These are phyloP conservation scores for Platyura marginata DNA, from an alignment of 1,140 invertebrate species.

Conservation along the genomic window DNA sequence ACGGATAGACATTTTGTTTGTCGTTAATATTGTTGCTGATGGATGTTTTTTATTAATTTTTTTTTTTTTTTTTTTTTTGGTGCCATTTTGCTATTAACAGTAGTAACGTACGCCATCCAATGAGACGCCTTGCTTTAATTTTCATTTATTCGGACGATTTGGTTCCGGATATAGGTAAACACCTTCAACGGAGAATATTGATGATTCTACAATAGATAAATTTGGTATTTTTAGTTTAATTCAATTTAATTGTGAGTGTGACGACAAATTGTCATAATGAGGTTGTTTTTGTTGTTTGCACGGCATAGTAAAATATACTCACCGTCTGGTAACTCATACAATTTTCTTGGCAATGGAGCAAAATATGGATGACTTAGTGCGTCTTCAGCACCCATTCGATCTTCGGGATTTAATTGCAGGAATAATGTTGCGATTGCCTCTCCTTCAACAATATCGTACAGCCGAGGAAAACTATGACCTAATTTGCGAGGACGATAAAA, in stretches of 20 bases:
- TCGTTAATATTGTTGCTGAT: too few relatives aligned
- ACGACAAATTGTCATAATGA: constrained; percentile 1
- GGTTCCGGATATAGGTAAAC: constrained; percentile 53
- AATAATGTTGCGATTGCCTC: constrained; percentile 72
- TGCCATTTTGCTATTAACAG: constrained; percentile 14
- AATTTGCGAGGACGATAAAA: constrained; percentile 61
- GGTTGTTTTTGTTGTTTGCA: neutral
- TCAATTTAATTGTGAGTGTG: constrained; percentile 4
- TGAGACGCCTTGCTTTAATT: constrained; percentile 27
- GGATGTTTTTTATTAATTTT: too few relatives aligned
- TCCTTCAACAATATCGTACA: constrained; percentile 71
- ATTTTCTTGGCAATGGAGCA: constrained; percentile 64
- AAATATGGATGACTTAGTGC: constrained; percentile 87
- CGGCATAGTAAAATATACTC: constrained; percentile 23
- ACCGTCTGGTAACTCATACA: constrained; percentile 83
- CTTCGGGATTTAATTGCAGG: constrained; percentile 71
- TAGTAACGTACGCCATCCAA: constrained; percentile 26
- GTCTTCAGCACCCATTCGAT: constrained; percentile 69
- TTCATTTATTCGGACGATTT: constrained; percentile 26
- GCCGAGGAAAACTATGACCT: constrained; percentile 68
- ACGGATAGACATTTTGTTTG: too few relatives aligned
- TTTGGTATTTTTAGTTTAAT: neutral
- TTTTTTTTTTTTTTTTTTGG: neutral
- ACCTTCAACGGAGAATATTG: constrained; percentile 83
- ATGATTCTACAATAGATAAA: constrained; percentile 58